A percentile compares a stretch with the other conserved stretches of the same genome.
Evolutionary conservation across 2,888 invertebrate genomes (phyloP).

Genomic region (Pyralis farinalis): DNA sequence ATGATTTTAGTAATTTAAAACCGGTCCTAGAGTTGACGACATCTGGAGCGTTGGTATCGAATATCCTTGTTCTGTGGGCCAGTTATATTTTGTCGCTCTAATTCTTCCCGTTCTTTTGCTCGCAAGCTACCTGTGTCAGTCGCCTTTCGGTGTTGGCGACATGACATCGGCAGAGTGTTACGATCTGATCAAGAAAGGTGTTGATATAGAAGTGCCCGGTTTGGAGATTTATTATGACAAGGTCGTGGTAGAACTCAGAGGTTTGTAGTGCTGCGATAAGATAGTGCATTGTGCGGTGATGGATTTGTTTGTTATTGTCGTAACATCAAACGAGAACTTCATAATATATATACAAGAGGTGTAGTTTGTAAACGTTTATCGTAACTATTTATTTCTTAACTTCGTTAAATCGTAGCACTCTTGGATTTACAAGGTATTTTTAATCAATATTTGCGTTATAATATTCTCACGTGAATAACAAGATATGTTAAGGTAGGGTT

Average conservation of each 20-base stretch:
- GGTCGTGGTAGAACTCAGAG: slow-evolving; percentile 80
- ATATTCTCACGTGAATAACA: too few species aligned
- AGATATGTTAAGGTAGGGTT: too few species aligned
- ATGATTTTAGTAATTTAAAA: slow-evolving; percentile 42
- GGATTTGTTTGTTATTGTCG: neutral
- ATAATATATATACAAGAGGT: too few species aligned
- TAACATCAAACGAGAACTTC: too few species aligned
- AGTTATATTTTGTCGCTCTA: slow-evolving; percentile 77
- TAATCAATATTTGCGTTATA: too few species aligned
- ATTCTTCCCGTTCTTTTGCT: slow-evolving; percentile 65
- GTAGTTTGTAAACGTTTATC: too few species aligned
- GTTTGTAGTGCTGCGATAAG: slow-evolving; percentile 52
- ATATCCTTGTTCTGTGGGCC: slow-evolving; percentile 66
- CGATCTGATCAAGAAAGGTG: slow-evolving; percentile 72
- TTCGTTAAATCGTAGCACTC: too few species aligned
- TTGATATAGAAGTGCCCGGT: slow-evolving; percentile 75
- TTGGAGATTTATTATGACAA: slow-evolving; percentile 81
- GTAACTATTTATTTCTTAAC: too few species aligned
- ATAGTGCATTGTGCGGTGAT: slow-evolving; percentile 18
- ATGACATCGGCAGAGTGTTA: slow-evolving; percentile 77
- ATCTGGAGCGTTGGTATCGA: slow-evolving; percentile 70
- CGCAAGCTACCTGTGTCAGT: slow-evolving; percentile 41
- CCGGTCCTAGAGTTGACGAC: slow-evolving; percentile 61
- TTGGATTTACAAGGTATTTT: too few species aligned
- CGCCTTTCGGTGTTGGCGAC: slow-evolving; percentile 48